phyloP scores from a whole-genome alignment of 2,888 invertebrate species.

The Habroteleia sp. region DNA sequence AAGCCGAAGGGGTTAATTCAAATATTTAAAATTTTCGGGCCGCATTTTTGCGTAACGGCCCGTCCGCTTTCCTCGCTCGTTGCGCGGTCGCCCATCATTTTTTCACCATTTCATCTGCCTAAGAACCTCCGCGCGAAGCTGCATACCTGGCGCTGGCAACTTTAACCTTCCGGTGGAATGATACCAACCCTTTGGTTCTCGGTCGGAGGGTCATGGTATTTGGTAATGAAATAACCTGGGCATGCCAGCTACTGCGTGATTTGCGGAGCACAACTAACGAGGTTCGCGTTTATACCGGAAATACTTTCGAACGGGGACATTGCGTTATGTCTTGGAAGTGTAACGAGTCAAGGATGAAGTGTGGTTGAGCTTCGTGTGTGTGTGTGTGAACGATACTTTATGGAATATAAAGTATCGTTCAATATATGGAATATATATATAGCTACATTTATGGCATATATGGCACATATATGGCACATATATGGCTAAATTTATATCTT shows the following conservation, averaged over 20 bases:
- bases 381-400: too few relatives aligned
- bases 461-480: too few relatives aligned
- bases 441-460: too few relatives aligned
- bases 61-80: slow-evolving; percentile 34
- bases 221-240: slow-evolving; percentile 70
- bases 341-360: slow-evolving; percentile 17
- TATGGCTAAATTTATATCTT: too few relatives aligned
- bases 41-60: slow-evolving; percentile 78
- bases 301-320: slow-evolving; percentile 33
- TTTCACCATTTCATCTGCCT: slow-evolving; percentile 25
- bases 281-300: slow-evolving; percentile 40
- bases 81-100: slow-evolving; percentile 53
- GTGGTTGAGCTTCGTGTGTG: too few relatives aligned
- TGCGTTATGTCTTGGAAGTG: slow-evolving; percentile 16
- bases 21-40: slow-evolving; percentile 79
- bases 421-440: too few relatives aligned
- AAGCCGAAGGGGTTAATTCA: slow-evolving; percentile 78
- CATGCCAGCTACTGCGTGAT: slow-evolving; percentile 65
- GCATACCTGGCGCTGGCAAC: slow-evolving; percentile 74
- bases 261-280: slow-evolving; percentile 55
- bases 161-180: slow-evolving; percentile 72
- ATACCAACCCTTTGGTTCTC: slow-evolving; percentile 67
- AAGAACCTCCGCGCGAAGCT: slow-evolving; percentile 5
- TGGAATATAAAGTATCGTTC: too few relatives aligned
- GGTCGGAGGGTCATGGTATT: slow-evolving; percentile 72